Percentiles rank a stretch among this genome's conserved stretches.
phyloP scores from a whole-genome alignment of 2,113 vertebrate genomes.

The Hippocampus abdominalis region DNA sequence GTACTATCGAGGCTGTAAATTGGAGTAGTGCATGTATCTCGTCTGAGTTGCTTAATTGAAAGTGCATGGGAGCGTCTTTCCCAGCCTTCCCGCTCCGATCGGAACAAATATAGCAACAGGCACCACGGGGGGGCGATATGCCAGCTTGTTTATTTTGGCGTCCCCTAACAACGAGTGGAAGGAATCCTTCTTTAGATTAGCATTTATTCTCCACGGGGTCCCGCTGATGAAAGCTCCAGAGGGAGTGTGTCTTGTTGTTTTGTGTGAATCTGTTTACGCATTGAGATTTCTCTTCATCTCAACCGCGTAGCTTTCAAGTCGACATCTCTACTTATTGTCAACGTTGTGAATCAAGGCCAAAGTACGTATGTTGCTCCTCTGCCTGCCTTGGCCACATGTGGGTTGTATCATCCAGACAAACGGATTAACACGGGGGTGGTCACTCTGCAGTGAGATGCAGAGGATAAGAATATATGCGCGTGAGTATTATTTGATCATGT shows the following conservation, averaged over 20 bases:
- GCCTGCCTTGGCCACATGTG: no score
- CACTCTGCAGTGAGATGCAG: no score
- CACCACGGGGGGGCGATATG: conserved; percentile 47
- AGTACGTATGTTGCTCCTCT: neutral
- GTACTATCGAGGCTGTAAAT: neutral
- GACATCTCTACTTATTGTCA: neutral
- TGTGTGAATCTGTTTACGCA: neutral
- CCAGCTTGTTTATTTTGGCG: conserved; percentile 48
- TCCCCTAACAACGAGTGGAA: conserved; percentile 23
- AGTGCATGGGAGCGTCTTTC: conserved; percentile 49
- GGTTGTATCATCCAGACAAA: no score
- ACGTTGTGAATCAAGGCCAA: neutral
- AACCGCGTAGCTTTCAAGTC: neutral
- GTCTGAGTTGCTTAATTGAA: conserved; percentile 39
- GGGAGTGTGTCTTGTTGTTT: neutral
- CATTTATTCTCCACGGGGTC: conserved; percentile 18
- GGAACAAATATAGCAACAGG: conserved; percentile 57
- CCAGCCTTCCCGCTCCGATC: conserved; percentile 44
- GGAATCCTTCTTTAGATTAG: conserved; percentile 42
- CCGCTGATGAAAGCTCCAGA: conserved; percentile 16
- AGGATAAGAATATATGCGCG: no score
- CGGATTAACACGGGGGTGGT: no score
- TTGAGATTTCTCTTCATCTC: neutral
- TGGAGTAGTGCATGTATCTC: conserved; percentile 19
- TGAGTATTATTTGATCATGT: no score